phyloP scores from a whole-genome alignment of 2,113 vertebrate species.

The Crocuta crocuta region DNA sequence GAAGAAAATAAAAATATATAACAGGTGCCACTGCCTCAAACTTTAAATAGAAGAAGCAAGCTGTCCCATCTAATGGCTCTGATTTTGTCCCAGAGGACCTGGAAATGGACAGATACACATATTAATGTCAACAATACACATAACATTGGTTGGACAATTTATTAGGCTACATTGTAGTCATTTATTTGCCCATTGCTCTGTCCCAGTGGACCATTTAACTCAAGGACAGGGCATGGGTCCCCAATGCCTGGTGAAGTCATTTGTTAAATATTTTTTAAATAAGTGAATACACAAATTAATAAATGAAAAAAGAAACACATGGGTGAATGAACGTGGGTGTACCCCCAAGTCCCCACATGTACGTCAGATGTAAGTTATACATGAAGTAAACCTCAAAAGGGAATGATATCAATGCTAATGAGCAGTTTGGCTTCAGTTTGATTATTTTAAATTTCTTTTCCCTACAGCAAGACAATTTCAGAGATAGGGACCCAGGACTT shows the following conservation, averaged over 20 bases:
- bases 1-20: slow-evolving; percentile 10
- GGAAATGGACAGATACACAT: neutral
- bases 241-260: neutral
- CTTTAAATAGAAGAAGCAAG: slow-evolving; percentile 2
- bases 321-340: neutral
- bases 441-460: slow-evolving; percentile 74
- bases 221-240: neutral
- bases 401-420: slow-evolving; percentile 66
- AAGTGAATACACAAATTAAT: neutral
- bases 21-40: neutral
- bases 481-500: slow-evolving; percentile 88
- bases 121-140: neutral
- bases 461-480: slow-evolving; percentile 69
- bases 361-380: neutral
- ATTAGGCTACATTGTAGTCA: neutral
- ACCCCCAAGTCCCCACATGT: no score
- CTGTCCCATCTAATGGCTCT: neutral
- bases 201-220: neutral
- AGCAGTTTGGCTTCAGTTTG: neutral
- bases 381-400: neutral
- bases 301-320: neutral
- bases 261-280: neutral
- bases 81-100: neutral
- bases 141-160: neutral
- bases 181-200: neutral